These are phyloP conservation scores for Zaprionus nigranus DNA, from an alignment of 1,140 invertebrate species.

Conservation along the genomic window DNA sequence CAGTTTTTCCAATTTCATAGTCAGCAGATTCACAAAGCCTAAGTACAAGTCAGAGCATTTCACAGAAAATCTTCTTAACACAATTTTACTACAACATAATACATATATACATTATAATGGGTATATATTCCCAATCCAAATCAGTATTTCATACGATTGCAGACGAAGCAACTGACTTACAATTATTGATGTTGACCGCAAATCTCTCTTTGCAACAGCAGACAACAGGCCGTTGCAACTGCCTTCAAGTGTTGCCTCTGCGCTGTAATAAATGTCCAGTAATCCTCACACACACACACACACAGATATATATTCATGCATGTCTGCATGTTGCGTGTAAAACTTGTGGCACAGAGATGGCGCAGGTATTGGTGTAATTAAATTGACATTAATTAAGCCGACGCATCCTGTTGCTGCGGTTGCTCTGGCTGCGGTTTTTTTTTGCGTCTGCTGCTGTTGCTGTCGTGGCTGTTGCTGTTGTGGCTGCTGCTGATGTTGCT, in stretches of 20 bases:
- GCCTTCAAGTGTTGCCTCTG: conserved; percentile 1
- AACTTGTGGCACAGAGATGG: neutral
- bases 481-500: conserved; percentile 16
- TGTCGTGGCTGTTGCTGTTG: conserved; percentile 8
- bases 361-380: conserved; percentile 60
- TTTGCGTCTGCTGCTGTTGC: conserved; percentile 46
- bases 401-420: conserved; percentile 47
- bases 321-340: neutral
- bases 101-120: too few relatives aligned
- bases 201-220: too few relatives aligned
- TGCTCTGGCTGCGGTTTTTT: conserved; percentile 25
- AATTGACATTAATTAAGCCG: conserved; percentile 80
- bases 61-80: too few relatives aligned
- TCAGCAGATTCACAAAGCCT: neutral
- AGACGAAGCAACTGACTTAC: too few relatives aligned
- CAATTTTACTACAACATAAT: too few relatives aligned
- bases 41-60: neutral
- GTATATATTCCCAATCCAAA: too few relatives aligned
- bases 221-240: neutral
- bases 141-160: too few relatives aligned
- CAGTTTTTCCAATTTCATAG: neutral
- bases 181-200: too few relatives aligned
- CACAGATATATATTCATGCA: neutral
- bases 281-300: conserved; percentile 7
- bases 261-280: neutral